Evolutionary conservation across 2,888 invertebrate species (phyloP), one percentile per base, ranked within the genome.

Genomic region (Amphipoea lucens): DNA sequence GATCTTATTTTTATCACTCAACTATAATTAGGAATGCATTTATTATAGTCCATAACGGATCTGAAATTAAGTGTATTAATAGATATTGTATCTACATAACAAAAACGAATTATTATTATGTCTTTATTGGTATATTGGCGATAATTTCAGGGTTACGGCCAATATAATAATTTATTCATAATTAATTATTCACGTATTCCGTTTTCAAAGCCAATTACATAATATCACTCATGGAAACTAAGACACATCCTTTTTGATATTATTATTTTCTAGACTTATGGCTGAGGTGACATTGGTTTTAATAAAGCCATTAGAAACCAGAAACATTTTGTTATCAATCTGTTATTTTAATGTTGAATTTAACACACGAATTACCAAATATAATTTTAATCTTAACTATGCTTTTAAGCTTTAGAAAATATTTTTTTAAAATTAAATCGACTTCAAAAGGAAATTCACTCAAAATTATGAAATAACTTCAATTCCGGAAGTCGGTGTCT

Each of bases 151-250:
- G 82, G 67, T 79, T 66, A 74, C 40, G 29, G 69, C 20, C 29
- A 74, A 75, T 68, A 65, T 36, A 62, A 17, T 79, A 54, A 77
- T 65, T 48, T 51, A 76, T 71, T 72, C 62, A 57, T 73, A 12
- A 72, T 84, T 69, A 45, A 48, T 63, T 65, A 82, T 86, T 78
- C 12, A 82, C 66, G 9, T 70, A 74, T 54, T 82, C 63, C 0
- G 14, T 29, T 23, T 63, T 72, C 23, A 70, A 79, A 40, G 54
- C 3, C 23, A 68, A 23, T 54, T 1, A 54, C 73, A 63, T 57
- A 48, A 68, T 68, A 57, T 57, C 23, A 2, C 14, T 23, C 11
- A 29, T 42, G 12, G 12, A 51, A 70, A 66, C 17, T 14, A 17
- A 45, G 54, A 17, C 66, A 72, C 14, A 67, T 71, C 29, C 20